These are phyloP conservation scores for Tigriopus californicus DNA, from an alignment of 2,888 invertebrate genomes.

Conservation along the genomic window DNA sequence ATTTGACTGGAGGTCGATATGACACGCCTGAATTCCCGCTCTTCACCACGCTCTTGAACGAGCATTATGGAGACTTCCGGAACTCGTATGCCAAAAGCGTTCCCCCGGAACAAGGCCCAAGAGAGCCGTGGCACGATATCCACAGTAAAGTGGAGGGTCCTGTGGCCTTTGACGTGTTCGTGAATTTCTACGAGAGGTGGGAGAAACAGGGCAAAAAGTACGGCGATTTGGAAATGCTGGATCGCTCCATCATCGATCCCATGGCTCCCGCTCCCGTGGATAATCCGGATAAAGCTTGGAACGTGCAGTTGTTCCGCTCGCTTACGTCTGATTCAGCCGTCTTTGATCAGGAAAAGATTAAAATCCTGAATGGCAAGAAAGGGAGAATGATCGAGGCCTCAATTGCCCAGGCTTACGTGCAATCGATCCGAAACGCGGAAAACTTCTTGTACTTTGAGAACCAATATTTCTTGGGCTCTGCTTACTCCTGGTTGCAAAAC, in stretches of 20 bases:
- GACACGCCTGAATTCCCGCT: slow-evolving; percentile 18
- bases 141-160: slow-evolving; percentile 19
- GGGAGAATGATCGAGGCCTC: slow-evolving; percentile 19
- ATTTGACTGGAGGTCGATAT: slow-evolving; percentile 19
- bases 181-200: slow-evolving; percentile 20
- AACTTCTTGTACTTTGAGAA: slow-evolving; percentile 20
- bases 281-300: slow-evolving; percentile 2
- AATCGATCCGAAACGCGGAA: slow-evolving; percentile 18
- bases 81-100: slow-evolving; percentile 16
- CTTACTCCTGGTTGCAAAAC: slow-evolving; percentile 17
- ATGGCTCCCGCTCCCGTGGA: neutral
- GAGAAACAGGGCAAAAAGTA: slow-evolving; percentile 1
- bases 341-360: slow-evolving; percentile 16
- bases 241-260: neutral
- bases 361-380: slow-evolving; percentile 18
- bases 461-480: slow-evolving; percentile 20
- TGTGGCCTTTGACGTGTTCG: slow-evolving; percentile 19
- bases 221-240: neutral
- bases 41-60: slow-evolving; percentile 17
- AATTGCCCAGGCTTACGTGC: slow-evolving; percentile 19
- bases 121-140: slow-evolving; percentile 20
- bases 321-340: slow-evolving; percentile 19
- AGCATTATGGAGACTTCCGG: slow-evolving; percentile 19
- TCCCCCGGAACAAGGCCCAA: slow-evolving; percentile 18
- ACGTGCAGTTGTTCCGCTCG: slow-evolving; percentile 19